These are phyloP conservation scores for Thelaira solivaga DNA, from an alignment of 2,888 invertebrate species.

Conservation along the genomic window DNA sequence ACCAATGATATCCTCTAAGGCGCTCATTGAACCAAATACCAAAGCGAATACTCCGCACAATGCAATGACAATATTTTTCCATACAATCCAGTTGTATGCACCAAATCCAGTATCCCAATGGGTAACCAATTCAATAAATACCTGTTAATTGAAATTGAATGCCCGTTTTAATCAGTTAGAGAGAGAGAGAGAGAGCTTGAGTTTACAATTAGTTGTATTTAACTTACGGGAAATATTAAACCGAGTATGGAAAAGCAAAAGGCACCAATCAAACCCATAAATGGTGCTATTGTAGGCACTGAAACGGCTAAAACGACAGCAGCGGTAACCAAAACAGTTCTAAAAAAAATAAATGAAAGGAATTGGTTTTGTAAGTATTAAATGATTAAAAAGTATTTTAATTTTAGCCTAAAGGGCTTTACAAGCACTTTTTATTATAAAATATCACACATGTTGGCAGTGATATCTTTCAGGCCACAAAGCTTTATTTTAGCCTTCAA, in stretches of 20 bases:
- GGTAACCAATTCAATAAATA: slow-evolving; percentile 89
- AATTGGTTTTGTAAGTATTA: neutral
- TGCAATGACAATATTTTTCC: slow-evolving; percentile 87
- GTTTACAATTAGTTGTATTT: too few species aligned
- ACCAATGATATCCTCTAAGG: slow-evolving; percentile 81
- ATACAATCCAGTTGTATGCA: slow-evolving; percentile 83
- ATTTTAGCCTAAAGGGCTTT: too few species aligned
- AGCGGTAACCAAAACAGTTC: slow-evolving; percentile 82
- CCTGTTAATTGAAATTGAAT: slow-evolving; percentile 65
- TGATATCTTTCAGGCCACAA: too few species aligned
- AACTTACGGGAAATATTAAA: slow-evolving; percentile 86
- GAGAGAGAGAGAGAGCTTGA: too few species aligned
- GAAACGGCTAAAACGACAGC: slow-evolving; percentile 88
- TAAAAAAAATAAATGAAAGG: slow-evolving; percentile 42
- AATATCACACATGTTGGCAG: too few species aligned
- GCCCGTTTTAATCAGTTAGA: too few species aligned
- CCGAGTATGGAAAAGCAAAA: slow-evolving; percentile 95
- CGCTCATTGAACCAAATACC: slow-evolving; percentile 86
- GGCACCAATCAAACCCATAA: slow-evolving; percentile 94
- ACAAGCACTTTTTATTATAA: too few species aligned
- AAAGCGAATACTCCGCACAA: slow-evolving; percentile 88
- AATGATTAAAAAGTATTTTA: neutral
- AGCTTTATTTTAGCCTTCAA: too few species aligned
- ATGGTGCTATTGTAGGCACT: slow-evolving; percentile 91
- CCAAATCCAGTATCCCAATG: slow-evolving; percentile 92